Evolutionary conservation across 2,888 invertebrate species (phyloP).

Genomic region (Philereme vetulata): DNA sequence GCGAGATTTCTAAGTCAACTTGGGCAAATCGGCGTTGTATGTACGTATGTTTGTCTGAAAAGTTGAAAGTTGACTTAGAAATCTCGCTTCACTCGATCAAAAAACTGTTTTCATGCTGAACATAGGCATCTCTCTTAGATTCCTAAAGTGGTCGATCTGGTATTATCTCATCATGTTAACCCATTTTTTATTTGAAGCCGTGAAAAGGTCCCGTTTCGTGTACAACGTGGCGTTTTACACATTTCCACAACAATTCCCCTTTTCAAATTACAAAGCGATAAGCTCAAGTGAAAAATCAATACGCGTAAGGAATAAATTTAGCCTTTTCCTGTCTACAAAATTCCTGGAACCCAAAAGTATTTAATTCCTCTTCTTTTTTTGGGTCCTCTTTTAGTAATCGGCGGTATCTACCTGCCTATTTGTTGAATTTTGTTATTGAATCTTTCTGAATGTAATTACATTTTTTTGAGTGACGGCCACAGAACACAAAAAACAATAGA

Average conservation of each 20-base stretch:
- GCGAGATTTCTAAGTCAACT: too few species aligned
- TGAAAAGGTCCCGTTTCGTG: too few species aligned
- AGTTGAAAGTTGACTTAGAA: too few species aligned
- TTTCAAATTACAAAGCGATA: conserved; percentile 16
- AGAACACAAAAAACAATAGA: too few species aligned
- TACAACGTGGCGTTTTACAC: too few species aligned
- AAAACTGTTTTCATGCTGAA: too few species aligned
- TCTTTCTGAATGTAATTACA: background rate
- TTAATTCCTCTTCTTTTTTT: conserved; percentile 13
- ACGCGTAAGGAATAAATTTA: conserved; percentile 1
- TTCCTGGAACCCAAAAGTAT: conserved; percentile 6
- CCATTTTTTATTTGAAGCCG: too few species aligned
- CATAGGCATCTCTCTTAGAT: too few species aligned
- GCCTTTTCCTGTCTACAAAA: conserved; percentile 2
- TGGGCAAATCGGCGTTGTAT: too few species aligned
- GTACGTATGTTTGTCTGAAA: too few species aligned
- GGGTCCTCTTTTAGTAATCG: conserved; percentile 6
- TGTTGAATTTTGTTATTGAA: conserved; percentile 7
- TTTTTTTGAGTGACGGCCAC: background rate
- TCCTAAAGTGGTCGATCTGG: too few species aligned
- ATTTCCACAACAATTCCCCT: background rate
- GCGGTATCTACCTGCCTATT: background rate
- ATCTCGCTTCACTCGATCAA: too few species aligned
- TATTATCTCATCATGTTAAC: background rate
- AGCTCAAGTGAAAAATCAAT: conserved; percentile 8